Conservation (phyloP, 2,888 invertebrate species). For the Lepidocyrtinus sp. region DNA sequence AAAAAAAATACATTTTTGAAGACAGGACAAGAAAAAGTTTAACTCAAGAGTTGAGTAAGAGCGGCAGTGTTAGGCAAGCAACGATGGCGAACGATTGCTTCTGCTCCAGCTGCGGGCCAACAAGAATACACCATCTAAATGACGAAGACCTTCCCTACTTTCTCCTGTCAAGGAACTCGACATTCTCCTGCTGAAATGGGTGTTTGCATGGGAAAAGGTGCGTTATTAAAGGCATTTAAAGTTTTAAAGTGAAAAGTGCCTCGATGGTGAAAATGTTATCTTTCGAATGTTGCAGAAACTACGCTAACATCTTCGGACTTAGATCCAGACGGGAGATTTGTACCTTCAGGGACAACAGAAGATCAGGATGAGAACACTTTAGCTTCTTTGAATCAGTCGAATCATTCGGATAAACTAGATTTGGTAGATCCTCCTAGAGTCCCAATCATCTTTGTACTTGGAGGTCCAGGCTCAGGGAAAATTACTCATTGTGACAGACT, state of each 20-base stretch:
- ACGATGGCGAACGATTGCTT: too few species aligned
- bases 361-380: conserved; percentile 39
- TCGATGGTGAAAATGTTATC: neutral
- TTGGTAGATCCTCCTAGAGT: conserved; percentile 78
- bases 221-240: conserved; percentile 17
- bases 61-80: too few species aligned
- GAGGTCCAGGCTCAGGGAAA: conserved; percentile 97
- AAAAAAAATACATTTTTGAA: neutral
- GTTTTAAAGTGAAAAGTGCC: neutral
- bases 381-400: conserved; percentile 14
- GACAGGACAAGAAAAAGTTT: too few species aligned
- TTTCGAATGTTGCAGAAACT: conserved; percentile 42
- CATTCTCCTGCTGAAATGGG: conserved; percentile 62
- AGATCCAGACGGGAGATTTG: conserved; percentile 66
- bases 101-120: too few species aligned
- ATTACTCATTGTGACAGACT: conserved; percentile 96
- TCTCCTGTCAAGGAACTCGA: conserved; percentile 54
- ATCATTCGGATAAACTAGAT: conserved; percentile 41
- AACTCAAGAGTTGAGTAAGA: too few species aligned
- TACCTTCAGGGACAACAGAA: conserved; percentile 41
- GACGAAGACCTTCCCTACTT: conserved; percentile 47
- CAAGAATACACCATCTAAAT: conserved; percentile 47
- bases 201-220: conserved; percentile 68
- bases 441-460: conserved; percentile 92
- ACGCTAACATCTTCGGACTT: conserved; percentile 55